These are phyloP conservation scores for Zingel zingel DNA, from an alignment of 2,113 vertebrate species.

Conservation along the genomic window DNA sequence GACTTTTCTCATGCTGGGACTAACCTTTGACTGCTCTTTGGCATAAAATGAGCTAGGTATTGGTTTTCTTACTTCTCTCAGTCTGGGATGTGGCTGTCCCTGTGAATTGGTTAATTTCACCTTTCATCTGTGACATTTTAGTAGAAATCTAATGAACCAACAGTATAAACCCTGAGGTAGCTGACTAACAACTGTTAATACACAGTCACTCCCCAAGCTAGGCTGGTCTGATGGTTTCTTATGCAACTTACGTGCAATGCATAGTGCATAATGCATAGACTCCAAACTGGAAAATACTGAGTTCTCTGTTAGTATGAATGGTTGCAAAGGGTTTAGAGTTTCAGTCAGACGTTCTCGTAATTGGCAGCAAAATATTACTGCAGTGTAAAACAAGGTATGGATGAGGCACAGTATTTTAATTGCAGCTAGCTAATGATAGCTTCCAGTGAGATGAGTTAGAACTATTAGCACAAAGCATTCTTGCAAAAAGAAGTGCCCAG, in stretches of 20 bases:
- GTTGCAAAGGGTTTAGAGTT: background rate
- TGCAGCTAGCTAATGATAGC: background rate
- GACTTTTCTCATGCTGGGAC: conserved; percentile 32
- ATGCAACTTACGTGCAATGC: background rate
- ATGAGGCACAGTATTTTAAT: background rate
- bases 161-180: background rate
- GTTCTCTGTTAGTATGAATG: background rate
- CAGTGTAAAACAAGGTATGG: background rate
- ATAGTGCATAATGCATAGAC: too few relatives aligned
- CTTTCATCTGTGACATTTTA: conserved; percentile 3
- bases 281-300: background rate
- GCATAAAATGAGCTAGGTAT: conserved; percentile 6
- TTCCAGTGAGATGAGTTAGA: background rate
- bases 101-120: conserved; percentile 17
- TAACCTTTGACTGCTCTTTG: conserved; percentile 58
- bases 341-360: conserved; percentile 6
- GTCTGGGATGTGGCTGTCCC: conserved; percentile 3
- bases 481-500: background rate
- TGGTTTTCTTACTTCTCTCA: conserved; percentile 1
- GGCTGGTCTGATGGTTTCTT: background rate
- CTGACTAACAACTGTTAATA: conserved; percentile 1
- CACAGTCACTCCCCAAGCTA: background rate
- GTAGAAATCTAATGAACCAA: background rate
- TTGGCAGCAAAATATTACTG: background rate
- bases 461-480: background rate